Conservation (phyloP, 2,113 vertebrate species). For the Chaetodon auriga region DNA sequence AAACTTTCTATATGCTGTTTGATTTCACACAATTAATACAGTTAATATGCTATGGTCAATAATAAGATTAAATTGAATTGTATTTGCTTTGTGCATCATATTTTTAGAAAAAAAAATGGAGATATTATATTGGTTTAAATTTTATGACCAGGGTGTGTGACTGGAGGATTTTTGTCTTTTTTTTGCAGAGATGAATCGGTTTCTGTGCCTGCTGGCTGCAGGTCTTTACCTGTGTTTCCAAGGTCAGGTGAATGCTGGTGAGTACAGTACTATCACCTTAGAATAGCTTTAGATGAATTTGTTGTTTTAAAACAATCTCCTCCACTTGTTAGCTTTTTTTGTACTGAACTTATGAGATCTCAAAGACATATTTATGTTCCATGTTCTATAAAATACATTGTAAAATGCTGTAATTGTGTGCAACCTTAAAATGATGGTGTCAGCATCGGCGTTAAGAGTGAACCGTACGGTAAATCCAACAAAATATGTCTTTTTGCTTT, state of each 20-base stretch:
- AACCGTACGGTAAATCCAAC: neutral
- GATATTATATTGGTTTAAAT: no score
- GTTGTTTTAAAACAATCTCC: neutral
- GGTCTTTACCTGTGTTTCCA: conserved; percentile 44
- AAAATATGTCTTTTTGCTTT: neutral
- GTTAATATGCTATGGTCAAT: neutral
- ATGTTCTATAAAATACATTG: neutral
- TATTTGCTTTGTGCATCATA: neutral
- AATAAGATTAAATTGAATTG: neutral
- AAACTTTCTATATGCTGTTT: neutral
- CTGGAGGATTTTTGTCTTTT: neutral
- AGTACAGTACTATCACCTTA: conserved; percentile 34
- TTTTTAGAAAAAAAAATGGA: no score
- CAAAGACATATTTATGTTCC: no score
- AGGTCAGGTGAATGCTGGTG: conserved; percentile 41
- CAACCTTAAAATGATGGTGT: neutral
- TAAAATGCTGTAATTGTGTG: neutral
- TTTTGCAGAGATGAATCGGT: conserved; percentile 45
- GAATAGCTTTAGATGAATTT: neutral
- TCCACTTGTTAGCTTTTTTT: neutral
- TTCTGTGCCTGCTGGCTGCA: conserved; percentile 42
- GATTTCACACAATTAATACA: neutral
- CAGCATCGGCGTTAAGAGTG: neutral
- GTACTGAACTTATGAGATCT: no score
- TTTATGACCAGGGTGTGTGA: neutral